phyloP scores from a whole-genome alignment of 1,140 invertebrate species.

The Berghia stephanieae region DNA sequence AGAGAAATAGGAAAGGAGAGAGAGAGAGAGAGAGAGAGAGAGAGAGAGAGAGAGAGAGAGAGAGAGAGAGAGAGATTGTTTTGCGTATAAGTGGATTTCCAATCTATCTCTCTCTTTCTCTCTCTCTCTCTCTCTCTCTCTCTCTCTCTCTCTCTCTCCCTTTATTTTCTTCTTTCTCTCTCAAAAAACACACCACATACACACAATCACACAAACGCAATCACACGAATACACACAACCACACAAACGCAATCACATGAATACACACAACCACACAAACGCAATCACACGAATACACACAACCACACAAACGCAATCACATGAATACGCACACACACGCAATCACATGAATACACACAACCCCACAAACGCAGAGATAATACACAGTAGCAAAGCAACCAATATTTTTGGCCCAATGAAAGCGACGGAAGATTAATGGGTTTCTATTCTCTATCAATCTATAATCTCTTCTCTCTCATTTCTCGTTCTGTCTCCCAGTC shows the following conservation, averaged over 20 bases:
- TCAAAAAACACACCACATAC: neutral
- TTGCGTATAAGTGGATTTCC: too few species aligned
- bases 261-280: neutral
- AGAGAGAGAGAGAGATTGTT: neutral
- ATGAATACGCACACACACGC: neutral
- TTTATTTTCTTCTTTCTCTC: neutral
- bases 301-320: neutral
- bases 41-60: neutral
- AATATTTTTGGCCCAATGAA: too few species aligned
- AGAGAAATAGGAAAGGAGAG: neutral
- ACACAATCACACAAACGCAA: neutral
- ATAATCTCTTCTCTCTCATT: too few species aligned
- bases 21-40: neutral
- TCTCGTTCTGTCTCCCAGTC: too few species aligned
- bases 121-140: neutral
- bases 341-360: neutral
- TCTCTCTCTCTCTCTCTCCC: conserved; percentile 11
- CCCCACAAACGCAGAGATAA: neutral
- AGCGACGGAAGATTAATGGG: too few species aligned
- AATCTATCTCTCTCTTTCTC: conserved; percentile 9
- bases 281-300: neutral
- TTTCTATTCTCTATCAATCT: too few species aligned
- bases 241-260: neutral
- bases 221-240: neutral
- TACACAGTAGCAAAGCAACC: too few species aligned